A percentile compares a stretch with the other conserved stretches of the same genome.
Evolutionary conservation across 2,113 vertebrate genomes (phyloP).

Genomic region (Salvelinus namaycush): DNA sequence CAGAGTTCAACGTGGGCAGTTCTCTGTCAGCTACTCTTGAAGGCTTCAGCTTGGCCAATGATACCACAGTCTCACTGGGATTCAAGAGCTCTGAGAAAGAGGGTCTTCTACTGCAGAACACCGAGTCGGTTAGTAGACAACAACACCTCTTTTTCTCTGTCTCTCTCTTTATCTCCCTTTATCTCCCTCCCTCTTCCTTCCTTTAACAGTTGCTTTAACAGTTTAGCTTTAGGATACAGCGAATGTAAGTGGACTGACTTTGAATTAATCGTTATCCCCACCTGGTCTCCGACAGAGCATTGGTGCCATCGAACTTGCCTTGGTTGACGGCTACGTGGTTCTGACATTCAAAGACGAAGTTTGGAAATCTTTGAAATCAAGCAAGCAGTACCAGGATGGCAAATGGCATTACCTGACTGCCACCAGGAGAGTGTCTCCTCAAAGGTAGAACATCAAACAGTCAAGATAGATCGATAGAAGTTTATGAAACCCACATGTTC

Average conservation of each 20-base stretch:
- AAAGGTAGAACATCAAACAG: constrained; percentile 66
- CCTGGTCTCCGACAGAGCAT: constrained; percentile 67
- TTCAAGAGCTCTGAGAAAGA: constrained; percentile 70
- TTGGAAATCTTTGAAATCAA: constrained; percentile 78
- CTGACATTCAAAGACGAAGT: constrained; percentile 58
- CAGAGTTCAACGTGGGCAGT: constrained; percentile 61
- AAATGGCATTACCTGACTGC: constrained; percentile 84
- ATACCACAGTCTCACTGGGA: constrained; percentile 65
- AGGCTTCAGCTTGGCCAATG: constrained; percentile 46
- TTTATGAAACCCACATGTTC: background rate
- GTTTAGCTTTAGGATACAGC: background rate
- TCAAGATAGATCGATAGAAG: background rate
- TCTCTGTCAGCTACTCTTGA: constrained; percentile 31
- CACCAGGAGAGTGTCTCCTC: constrained; percentile 47
- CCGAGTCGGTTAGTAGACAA: constrained; percentile 52
- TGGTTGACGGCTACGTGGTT: constrained; percentile 78
- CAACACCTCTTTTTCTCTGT: background rate
- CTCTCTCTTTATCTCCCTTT: background rate
- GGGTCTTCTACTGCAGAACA: constrained; percentile 66
- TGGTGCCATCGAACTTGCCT: constrained; percentile 66
- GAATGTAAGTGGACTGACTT: background rate
- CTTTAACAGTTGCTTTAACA: background rate
- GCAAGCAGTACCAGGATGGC: constrained; percentile 80
- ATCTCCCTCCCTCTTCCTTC: background rate
- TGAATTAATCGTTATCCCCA: constrained; percentile 1